Evolutionary conservation across 2,888 invertebrate genomes (phyloP), one percentile per base, ranked within the genome.

Genomic region (Galeruca laticollis): DNA sequence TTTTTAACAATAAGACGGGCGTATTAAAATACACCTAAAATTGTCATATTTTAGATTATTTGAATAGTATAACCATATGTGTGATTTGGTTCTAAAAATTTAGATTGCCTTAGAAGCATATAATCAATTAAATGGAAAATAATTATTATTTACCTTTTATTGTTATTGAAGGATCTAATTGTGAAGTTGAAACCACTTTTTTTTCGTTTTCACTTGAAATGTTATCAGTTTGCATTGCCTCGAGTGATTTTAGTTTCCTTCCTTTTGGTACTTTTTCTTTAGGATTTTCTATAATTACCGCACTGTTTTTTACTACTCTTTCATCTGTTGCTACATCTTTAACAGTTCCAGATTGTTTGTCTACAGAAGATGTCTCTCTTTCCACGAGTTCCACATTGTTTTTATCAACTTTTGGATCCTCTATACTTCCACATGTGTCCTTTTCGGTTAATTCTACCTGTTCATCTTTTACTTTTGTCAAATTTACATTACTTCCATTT

Each of bases 191-290:
- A 37, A 40, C 21, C 40, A 18, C 26, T 51, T 26, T 63, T 51
- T 73, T 69, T 13, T 60, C 62, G 21, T 68, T 60, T 35, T 59
- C 47, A 51, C n/a, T 63, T 37, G 72, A 72, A 18, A 3, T 70
- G 56, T 71, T 72, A 62, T 62, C 71, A n/a, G 71, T 31, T 57
- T 67, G 67, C 31, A 57, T 6, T 18, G 33, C 26, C 15, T 72
- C 72, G 20, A 65, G 64, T 61, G 68, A 62, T 65, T 74, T 74
- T 13, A 69, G 69, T 60, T 74, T 74, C 56, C 64, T 72, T 21
- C 70, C 67, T 67, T 72, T 68, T 5, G 60, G 21, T n/a, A 60
- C 61, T 21, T 68, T 68, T 61, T 68, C 68, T 54, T 61, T 69
- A 15, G 64, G 26, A 51, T 21, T 40, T 6, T 57, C 65, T 52